Conservation (phyloP, 2,113 vertebrate species). For the Monarcha castaneiventris region DNA sequence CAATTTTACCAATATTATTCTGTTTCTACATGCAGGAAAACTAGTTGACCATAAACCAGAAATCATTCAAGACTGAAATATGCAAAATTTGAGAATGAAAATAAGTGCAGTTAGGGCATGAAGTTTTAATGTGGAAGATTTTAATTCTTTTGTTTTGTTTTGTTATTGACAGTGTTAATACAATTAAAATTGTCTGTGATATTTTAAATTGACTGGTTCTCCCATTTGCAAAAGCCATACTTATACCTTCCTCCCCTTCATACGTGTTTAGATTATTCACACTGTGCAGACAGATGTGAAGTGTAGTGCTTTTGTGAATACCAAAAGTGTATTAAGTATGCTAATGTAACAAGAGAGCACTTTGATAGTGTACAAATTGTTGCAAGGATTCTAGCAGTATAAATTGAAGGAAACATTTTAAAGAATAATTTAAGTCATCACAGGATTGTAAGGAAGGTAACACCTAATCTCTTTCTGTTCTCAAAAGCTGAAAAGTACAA, state of each 20-base stretch:
- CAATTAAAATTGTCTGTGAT: not conserved
- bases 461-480: not conserved
- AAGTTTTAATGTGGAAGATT: not conserved
- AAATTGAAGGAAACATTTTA: not conserved
- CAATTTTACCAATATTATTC: not conserved
- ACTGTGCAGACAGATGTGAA: not conserved
- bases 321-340: not conserved
- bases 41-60: not conserved
- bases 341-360: not conserved
- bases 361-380: not conserved
- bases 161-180: not conserved
- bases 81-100: not conserved
- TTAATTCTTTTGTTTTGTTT: not conserved
- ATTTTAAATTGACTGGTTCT: not conserved
- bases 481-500: not conserved
- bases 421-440: not conserved
- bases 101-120: not conserved
- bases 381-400: not conserved
- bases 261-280: not conserved
- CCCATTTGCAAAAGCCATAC: not conserved
- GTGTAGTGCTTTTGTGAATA: not conserved
- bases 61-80: not conserved
- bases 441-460: not conserved
- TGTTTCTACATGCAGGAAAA: not conserved
- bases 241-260: not conserved